Conservation (phyloP, 1,140 invertebrate species). For the Bursaphelenchus mucronatus region DNA sequence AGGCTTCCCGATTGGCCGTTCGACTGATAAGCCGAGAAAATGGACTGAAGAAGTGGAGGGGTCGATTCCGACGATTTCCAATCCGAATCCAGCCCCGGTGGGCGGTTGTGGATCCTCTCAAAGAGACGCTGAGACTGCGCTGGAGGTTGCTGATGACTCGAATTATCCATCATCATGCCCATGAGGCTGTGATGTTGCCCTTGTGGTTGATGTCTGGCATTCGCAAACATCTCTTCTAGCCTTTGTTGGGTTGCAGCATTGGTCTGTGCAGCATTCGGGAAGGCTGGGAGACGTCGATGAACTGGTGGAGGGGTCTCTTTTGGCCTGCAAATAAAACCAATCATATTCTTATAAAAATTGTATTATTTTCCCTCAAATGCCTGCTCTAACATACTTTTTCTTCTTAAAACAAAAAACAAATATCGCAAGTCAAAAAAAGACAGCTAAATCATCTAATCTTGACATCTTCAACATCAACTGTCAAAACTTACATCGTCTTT, state of each 20-base stretch:
- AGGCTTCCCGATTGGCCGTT: constrained; percentile 4
- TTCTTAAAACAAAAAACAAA: constrained; percentile 9
- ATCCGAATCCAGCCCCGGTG: too few species aligned
- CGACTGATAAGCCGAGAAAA: background rate
- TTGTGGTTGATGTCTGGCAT: too few species aligned
- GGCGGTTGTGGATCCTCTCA: too few species aligned
- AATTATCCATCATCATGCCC: too few species aligned
- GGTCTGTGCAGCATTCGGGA: constrained; percentile 16
- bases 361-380: background rate
- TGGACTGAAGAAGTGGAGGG: too few species aligned
- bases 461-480: constrained; percentile 1
- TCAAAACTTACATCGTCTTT: constrained; percentile 21
- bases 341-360: background rate
- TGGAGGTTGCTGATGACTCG: too few species aligned
- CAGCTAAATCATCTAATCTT: background rate
- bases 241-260: background rate
- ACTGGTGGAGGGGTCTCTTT: background rate
- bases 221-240: background rate
- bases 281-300: constrained; percentile 6
- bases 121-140: too few species aligned
- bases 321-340: background rate
- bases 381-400: background rate
- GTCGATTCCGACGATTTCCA: too few species aligned
- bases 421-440: background rate
- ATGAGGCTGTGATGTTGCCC: too few species aligned